phyloP scores from a whole-genome alignment of 2,797 vertebrate genomes.

The Pitangus sulphuratus region DNA sequence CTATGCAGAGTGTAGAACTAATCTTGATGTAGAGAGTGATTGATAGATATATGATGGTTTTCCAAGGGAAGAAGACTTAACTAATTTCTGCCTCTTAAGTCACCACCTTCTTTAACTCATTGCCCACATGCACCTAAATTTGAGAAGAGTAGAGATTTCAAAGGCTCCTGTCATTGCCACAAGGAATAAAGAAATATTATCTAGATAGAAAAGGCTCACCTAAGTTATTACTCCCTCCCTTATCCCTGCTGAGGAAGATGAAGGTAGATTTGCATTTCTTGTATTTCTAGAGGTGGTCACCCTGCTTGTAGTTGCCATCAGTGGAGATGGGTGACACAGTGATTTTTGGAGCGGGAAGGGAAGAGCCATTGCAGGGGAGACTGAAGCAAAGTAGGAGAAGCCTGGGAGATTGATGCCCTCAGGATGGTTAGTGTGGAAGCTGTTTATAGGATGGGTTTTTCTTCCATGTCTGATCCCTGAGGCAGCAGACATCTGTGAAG shows the following conservation, averaged over 20 bases:
- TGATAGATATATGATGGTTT: neutral
- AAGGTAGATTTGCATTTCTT: neutral
- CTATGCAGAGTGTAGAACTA: neutral
- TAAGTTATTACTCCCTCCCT: neutral
- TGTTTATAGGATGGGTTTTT: neutral
- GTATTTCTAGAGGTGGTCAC: neutral
- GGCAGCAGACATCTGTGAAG: neutral
- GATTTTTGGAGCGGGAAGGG: neutral
- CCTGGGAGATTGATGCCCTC: neutral
- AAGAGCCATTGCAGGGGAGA: neutral
- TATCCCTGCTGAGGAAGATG: neutral
- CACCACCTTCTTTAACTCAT: neutral
- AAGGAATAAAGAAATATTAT: neutral
- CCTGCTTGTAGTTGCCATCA: neutral
- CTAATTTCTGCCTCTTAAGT: neutral
- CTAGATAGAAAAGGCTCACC: neutral
- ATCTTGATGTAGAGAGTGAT: neutral
- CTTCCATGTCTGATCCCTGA: neutral
- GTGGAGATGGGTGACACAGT: neutral
- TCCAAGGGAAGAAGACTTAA: neutral
- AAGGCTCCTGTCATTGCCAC: neutral
- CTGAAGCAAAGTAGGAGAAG: neutral
- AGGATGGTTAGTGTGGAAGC: neutral
- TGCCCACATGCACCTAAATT: neutral
- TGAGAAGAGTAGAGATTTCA: neutral